Percentiles rank a stretch among this genome's conserved stretches.
These are phyloP conservation scores for Gobio gobio DNA, from an alignment of 2,113 vertebrate genomes.

Conservation along the genomic window DNA sequence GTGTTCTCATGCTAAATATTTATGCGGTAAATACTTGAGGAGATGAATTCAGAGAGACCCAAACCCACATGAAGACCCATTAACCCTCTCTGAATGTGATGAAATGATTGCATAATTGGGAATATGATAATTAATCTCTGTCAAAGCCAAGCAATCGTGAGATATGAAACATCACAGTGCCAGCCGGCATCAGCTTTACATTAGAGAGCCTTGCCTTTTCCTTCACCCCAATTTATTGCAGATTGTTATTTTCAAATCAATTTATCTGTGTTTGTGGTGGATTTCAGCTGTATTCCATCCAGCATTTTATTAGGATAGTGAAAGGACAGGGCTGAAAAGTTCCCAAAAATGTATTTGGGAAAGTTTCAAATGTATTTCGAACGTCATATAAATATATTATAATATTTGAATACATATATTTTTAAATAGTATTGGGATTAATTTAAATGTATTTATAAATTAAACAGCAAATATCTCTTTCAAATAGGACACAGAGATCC, in stretches of 20 bases:
- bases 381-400: background rate
- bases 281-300: conserved; percentile 14
- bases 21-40: conserved; percentile 41
- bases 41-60: conserved; percentile 25
- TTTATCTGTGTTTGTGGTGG: conserved; percentile 10
- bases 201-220: conserved; percentile 3
- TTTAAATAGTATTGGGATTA: no score
- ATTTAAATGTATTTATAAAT: background rate
- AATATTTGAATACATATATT: background rate
- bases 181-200: background rate
- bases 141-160: conserved; percentile 28
- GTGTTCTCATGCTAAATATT: conserved; percentile 37
- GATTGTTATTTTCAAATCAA: conserved; percentile 23
- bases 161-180: conserved; percentile 9
- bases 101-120: conserved; percentile 39
- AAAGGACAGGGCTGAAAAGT: background rate
- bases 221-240: background rate
- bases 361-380: background rate
- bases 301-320: background rate
- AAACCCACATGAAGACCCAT: conserved; percentile 30
- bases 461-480: background rate
- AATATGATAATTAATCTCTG: conserved; percentile 38
- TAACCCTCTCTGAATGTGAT: conserved; percentile 44
- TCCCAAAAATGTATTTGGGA: background rate
- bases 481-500: conserved; percentile 75